Evolutionary conservation across 2,797 vertebrate genomes (phyloP), one percentile per base, ranked within the genome.

Genomic region (Aldrovandia affinis): DNA sequence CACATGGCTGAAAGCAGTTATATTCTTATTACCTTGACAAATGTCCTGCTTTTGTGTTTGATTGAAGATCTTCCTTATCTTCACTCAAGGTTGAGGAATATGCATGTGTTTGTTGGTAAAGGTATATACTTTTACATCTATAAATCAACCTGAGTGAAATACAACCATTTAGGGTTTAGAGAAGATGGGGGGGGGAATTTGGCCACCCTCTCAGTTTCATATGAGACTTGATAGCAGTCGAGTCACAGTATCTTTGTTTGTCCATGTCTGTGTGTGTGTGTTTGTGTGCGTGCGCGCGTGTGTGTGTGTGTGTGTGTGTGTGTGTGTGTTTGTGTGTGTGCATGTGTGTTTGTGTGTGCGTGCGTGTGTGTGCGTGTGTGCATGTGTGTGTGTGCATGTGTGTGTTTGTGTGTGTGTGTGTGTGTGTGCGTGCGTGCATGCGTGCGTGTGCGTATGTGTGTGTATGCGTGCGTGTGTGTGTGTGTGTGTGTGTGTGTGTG

Each of bases 371-470:
- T 87, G 89, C 86, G 78, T 83, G 50, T 63, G 81, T 84, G 39
- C 84, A 61, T 25, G 83, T 73, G 8, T 36, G 65, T n/a, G n/a
- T n/a, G n/a, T n/a, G n/a, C 47, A 55, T 50, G 59, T 79, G 55
- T 83, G 39, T 79, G 39, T 61, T 25, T 36, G 28, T 80, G 70
- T 39, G 52, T 42, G 36, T 36, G 50, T n/a, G n/a, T n/a, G n/a
- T n/a, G n/a, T 80, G 77, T 54, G 33, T 36, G 57, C 36, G 3
- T 75, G 20, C 81, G 83, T 28, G 25, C 52, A 0, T 4, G 22
- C 73, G 93, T 92, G 83, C 91, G 92, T 78, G 52, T 36, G 14
- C 47, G 42, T 50, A 75, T 79, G 55, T 83, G 39, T 79, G 39
- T 61, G 39, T 36, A 39, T 80, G 70, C 36, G 52, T 42, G 36